Evolutionary conservation across 2,113 vertebrate species (phyloP).

Genomic region (Anthoscopus minutus): DNA sequence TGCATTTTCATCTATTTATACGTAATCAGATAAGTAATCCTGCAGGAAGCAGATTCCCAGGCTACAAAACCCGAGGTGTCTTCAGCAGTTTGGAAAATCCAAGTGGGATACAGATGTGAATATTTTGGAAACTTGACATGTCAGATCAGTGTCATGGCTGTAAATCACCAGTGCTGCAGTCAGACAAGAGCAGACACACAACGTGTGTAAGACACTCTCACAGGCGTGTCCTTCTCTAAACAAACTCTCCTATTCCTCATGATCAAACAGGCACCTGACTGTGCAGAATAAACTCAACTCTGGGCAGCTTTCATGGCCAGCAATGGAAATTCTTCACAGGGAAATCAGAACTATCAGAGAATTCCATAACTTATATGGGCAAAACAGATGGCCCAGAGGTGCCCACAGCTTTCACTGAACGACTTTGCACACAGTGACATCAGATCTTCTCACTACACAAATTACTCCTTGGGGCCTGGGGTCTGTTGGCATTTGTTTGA

Average conservation of each 20-base stretch:
- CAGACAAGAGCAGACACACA: background rate
- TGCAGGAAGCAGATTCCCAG: background rate
- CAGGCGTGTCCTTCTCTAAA: background rate
- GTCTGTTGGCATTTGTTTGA: background rate
- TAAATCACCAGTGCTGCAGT: background rate
- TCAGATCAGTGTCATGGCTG: background rate
- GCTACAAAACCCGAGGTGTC: background rate
- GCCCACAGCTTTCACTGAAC: background rate
- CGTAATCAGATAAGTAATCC: background rate
- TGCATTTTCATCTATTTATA: background rate
- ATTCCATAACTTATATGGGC: background rate
- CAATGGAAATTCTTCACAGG: background rate
- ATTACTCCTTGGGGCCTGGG: background rate
- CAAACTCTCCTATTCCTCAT: background rate
- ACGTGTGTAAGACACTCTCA: background rate
- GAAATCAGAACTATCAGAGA: background rate
- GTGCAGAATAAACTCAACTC: background rate
- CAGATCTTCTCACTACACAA: background rate
- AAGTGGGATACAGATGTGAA: background rate
- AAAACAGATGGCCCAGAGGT: background rate
- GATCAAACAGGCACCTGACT: background rate
- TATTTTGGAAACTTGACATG: background rate
- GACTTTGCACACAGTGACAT: background rate
- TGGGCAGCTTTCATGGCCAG: background rate
- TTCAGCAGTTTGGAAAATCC: background rate